Evolutionary conservation across 2,888 invertebrate genomes (phyloP).

Genomic region (Ischnus inquisitorius): DNA sequence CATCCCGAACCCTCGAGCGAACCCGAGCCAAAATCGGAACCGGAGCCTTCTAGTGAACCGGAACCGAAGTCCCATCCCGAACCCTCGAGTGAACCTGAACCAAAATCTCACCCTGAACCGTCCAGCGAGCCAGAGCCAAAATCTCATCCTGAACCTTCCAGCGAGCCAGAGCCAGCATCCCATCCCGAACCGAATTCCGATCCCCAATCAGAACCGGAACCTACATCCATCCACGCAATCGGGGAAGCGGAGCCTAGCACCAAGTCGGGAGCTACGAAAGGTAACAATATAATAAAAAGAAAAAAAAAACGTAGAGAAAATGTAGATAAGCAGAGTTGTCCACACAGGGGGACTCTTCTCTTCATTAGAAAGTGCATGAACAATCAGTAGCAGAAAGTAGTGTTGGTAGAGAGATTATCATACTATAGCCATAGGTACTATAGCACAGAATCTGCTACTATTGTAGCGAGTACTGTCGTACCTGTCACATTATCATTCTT

Average conservation of each 20-base stretch:
- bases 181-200: conserved; percentile 78
- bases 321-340: conserved; percentile 39
- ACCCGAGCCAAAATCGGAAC: conserved; percentile 82
- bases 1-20: conserved; percentile 85
- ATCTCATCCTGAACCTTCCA: conserved; percentile 82
- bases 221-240: conserved; percentile 77
- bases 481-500: conserved; percentile 55
- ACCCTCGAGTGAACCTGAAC: conserved; percentile 84
- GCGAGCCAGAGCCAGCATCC: conserved; percentile 82
- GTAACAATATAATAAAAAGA: conserved; percentile 74
- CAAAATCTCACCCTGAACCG: conserved; percentile 85
- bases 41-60: conserved; percentile 85
- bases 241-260: conserved; percentile 76
- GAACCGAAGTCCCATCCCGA: conserved; percentile 86
- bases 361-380: conserved; percentile 68
- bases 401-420: conserved; percentile 44
- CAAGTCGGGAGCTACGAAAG: conserved; percentile 80
- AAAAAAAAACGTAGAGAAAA: conserved; percentile 23
- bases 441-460: conserved; percentile 36
- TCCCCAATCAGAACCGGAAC: conserved; percentile 83
- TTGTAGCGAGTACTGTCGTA: conserved; percentile 44
- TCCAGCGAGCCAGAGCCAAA: conserved; percentile 84
- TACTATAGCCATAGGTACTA: conserved; percentile 15
- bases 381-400: conserved; percentile 59
- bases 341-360: conserved; percentile 35